These are phyloP conservation scores for Anadara kagoshimensis DNA, from an alignment of 1,140 invertebrate genomes.

Conservation along the genomic window DNA sequence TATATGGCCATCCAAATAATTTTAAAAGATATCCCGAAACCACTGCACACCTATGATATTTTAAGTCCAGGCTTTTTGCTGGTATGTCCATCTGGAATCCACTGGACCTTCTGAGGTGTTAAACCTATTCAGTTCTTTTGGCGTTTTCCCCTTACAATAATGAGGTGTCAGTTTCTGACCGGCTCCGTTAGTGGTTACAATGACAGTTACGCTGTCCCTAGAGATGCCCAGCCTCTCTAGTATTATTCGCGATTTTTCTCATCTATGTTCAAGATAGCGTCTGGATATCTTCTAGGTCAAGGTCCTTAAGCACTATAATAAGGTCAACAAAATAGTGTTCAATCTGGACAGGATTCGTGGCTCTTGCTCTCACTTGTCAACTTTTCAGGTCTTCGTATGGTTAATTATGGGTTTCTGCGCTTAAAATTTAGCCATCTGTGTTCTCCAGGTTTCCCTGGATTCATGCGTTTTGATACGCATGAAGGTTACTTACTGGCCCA, in stretches of 20 bases:
- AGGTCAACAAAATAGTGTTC: conserved; percentile 16
- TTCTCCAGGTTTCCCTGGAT: background rate
- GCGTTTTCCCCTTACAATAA: conserved; percentile 36
- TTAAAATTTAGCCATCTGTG: conserved; percentile 2
- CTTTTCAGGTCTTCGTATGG: conserved; percentile 16
- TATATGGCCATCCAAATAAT: conserved; percentile 24
- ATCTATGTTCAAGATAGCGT: background rate
- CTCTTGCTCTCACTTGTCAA: background rate
- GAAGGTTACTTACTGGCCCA: no score
- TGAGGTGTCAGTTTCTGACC: conserved; percentile 24
- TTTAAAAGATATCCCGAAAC: conserved; percentile 34
- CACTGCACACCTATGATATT: conserved; percentile 33
- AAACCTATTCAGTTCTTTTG: conserved; percentile 6
- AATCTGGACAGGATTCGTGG: background rate
- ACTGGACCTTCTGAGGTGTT: conserved; percentile 22
- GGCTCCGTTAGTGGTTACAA: conserved; percentile 22
- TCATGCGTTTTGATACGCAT: no score
- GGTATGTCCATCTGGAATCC: no score
- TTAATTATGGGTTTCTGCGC: background rate
- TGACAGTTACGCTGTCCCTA: conserved; percentile 20
- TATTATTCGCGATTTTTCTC: background rate
- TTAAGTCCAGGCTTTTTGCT: conserved; percentile 36
- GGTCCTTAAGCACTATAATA: background rate
- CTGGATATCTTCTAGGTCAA: background rate
- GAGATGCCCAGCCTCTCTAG: no score